A percentile compares a stretch with the other conserved stretches of the same genome.
Evolutionary conservation across 2,797 vertebrate genomes (phyloP).

Genomic region (Silurus aristotelis): DNA sequence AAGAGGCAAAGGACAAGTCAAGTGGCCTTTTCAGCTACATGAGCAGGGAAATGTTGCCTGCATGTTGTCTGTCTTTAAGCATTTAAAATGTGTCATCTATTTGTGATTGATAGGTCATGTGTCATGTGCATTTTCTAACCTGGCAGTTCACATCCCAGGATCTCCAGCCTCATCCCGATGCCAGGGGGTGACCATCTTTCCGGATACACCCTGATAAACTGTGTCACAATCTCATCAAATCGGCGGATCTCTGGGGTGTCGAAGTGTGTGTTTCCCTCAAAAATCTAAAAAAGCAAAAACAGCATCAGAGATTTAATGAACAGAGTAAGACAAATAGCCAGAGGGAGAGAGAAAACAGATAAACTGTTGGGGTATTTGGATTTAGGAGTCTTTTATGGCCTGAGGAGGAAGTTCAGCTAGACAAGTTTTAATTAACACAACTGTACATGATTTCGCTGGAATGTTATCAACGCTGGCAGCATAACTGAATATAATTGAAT

Average conservation of each 20-base stretch:
- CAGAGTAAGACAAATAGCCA: conserved; percentile 35
- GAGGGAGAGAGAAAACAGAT: background rate
- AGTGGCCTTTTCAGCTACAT: conserved; percentile 5
- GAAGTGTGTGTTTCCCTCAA: conserved; percentile 96
- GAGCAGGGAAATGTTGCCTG: background rate
- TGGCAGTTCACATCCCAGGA: conserved; percentile 93
- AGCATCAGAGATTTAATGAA: conserved; percentile 30
- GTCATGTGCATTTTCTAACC: conserved; percentile 73
- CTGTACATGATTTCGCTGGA: conserved; percentile 69
- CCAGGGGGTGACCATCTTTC: conserved; percentile 96
- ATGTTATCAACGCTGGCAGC: conserved; percentile 68
- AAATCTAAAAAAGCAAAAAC: conserved; percentile 75
- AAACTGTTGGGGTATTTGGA: conserved; percentile 40
- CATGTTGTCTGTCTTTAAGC: background rate
- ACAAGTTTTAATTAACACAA: conserved; percentile 62
- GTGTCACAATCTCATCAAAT: conserved; percentile 88
- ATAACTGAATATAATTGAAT: conserved; percentile 70
- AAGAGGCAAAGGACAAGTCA: conserved; percentile 50
- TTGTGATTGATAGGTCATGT: background rate
- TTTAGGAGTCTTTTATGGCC: conserved; percentile 45
- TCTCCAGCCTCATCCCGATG: conserved; percentile 96
- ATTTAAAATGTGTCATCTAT: background rate
- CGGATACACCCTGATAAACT: conserved; percentile 88
- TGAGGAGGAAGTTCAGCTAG: conserved; percentile 42
- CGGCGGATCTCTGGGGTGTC: conserved; percentile 92